phyloP scores from a whole-genome alignment of 2,888 invertebrate genomes.

The Harpagoxenus sublaevis region DNA sequence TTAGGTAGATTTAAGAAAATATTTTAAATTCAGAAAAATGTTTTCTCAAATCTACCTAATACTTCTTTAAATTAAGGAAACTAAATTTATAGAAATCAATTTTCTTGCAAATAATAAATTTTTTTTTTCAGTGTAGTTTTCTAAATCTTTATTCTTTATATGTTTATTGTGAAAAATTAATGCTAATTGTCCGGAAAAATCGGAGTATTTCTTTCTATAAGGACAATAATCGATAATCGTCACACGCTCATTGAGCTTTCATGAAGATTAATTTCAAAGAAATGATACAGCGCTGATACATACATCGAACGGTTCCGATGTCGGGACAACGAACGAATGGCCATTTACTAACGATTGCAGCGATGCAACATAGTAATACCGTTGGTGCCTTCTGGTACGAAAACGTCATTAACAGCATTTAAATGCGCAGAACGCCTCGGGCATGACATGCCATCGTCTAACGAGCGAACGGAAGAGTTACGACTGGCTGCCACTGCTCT shows the following conservation, averaged over 20 bases:
- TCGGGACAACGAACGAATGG: conserved; percentile 6
- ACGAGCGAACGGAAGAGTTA: conserved; percentile 76
- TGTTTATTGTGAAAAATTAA: background rate
- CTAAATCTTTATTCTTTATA: background rate
- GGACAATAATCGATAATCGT: background rate
- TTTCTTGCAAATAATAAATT: too few relatives aligned
- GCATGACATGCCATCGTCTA: conserved; percentile 74
- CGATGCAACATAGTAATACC: conserved; percentile 18
- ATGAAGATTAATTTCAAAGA: conserved; percentile 26
- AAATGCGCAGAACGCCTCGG: conserved; percentile 73
- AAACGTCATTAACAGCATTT: conserved; percentile 80
- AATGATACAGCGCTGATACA: background rate
- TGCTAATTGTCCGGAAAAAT: background rate
- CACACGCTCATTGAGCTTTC: background rate
- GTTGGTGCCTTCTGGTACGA: conserved; percentile 61
- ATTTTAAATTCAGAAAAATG: too few relatives aligned
- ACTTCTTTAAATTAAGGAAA: too few relatives aligned
- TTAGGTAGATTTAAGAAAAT: too few relatives aligned
- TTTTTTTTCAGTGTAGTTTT: background rate
- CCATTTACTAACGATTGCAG: conserved; percentile 30
- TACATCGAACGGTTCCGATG: background rate
- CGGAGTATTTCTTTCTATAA: background rate
- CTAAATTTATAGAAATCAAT: too few relatives aligned
- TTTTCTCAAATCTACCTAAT: too few relatives aligned
- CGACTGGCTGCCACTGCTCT: conserved; percentile 67